These are phyloP conservation scores for Monopis laevigella DNA, from an alignment of 2,888 invertebrate species.

Conservation along the genomic window DNA sequence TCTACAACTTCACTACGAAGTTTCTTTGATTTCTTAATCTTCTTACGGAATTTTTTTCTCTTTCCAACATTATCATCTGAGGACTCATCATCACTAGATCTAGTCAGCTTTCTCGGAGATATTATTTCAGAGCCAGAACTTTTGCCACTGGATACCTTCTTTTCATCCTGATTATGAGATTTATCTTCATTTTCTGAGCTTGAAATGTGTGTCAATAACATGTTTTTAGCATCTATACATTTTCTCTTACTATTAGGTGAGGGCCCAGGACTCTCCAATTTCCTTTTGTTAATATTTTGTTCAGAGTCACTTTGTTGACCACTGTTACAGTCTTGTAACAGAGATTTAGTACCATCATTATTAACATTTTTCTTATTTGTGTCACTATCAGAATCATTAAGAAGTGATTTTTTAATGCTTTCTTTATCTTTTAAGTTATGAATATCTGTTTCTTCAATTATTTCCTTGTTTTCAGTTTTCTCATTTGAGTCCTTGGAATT, in stretches of 20 bases:
- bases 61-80: no score
- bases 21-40: no score
- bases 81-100: no score
- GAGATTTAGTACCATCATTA: slow-evolving; percentile 22
- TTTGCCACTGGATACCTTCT: no score
- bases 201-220: slow-evolving; percentile 38
- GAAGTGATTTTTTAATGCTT: slow-evolving; percentile 11
- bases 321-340: slow-evolving; percentile 23
- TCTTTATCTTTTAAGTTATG: background rate
- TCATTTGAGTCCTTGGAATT: background rate
- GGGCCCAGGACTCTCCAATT: background rate
- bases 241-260: slow-evolving; percentile 29
- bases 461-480: background rate
- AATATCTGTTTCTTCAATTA: background rate
- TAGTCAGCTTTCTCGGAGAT: no score
- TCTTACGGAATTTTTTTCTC: no score
- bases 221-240: slow-evolving; percentile 42
- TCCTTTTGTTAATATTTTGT: background rate
- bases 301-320: no score
- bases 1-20: no score
- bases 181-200: slow-evolving; percentile 52
- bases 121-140: no score
- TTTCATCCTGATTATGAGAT: slow-evolving; percentile 27
- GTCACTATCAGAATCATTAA: slow-evolving; percentile 23
- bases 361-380: slow-evolving; percentile 16